Percentiles rank a stretch among this genome's conserved stretches.
Conservation (phyloP, 2,888 invertebrate species). For the Ommatoiulus sabulosus region DNA sequence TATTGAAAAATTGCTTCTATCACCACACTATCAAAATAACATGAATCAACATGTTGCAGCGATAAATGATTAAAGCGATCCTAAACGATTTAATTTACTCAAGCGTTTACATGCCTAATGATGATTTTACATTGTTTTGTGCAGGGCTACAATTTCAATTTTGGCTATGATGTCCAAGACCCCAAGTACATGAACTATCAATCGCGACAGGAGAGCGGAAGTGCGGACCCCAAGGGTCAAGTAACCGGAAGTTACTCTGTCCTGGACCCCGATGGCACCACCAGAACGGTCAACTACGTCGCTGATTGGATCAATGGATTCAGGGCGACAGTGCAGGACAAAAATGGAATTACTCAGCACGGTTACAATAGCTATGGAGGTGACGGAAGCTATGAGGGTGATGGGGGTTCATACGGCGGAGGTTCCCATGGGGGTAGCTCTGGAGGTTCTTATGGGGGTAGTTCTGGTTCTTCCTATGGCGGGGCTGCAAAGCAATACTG, state of each 20-base stretch:
- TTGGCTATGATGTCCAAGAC: constrained; percentile 82
- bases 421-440: not conserved
- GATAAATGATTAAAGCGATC: too few species aligned
- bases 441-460: not conserved
- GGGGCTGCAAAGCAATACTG: too few species aligned
- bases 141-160: constrained; percentile 80
- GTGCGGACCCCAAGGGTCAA: constrained; percentile 73
- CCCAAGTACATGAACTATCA: constrained; percentile 79
- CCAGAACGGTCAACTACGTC: constrained; percentile 79
- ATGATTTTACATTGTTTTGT: not conserved
- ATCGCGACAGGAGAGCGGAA: constrained; percentile 78
- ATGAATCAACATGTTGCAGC: too few species aligned
- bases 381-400: constrained; percentile 4
- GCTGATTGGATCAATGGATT: constrained; percentile 67
- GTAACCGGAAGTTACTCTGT: constrained; percentile 80
- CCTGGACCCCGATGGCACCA: constrained; percentile 80
- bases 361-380: constrained; percentile 55
- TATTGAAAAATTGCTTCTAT: too few species aligned
- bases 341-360: constrained; percentile 56
- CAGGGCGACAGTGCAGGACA: constrained; percentile 59
- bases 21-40: not conserved
- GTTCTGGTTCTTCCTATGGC: not conserved
- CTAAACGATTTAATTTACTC: too few species aligned
- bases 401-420: not conserved
- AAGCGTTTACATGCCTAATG: too few species aligned